Conservation (phyloP, 2,888 invertebrate species). For the Geotrupes spiniger region DNA sequence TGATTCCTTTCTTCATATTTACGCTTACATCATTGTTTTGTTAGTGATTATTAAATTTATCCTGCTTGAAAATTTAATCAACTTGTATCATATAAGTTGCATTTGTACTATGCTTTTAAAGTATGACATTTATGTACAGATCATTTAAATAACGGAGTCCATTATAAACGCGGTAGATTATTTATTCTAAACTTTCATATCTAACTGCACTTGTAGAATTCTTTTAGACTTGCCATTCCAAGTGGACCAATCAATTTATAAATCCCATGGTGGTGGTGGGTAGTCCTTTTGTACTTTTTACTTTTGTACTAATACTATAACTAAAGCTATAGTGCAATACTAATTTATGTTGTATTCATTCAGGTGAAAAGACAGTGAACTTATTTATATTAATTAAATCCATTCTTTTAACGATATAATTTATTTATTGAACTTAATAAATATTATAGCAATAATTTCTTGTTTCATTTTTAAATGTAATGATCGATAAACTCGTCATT, state of each 20-base stretch:
- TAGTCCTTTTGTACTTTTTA: constrained; percentile 13
- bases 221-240: constrained; percentile 7
- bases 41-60: too few species aligned
- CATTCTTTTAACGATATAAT: constrained; percentile 11
- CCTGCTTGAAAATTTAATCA: too few species aligned
- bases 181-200: too few species aligned
- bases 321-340: constrained; percentile 15
- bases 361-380: constrained; percentile 12
- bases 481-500: too few species aligned
- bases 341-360: constrained; percentile 1
- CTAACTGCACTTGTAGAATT: too few species aligned
- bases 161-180: too few species aligned
- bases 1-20: too few species aligned
- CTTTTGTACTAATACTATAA: constrained; percentile 16
- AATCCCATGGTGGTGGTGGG: constrained; percentile 10
- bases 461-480: background rate
- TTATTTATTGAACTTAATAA: constrained; percentile 19
- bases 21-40: too few species aligned
- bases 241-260: constrained; percentile 4
- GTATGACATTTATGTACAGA: too few species aligned
- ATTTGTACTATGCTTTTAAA: too few species aligned
- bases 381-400: constrained; percentile 12
- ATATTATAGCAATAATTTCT: constrained; percentile 11
- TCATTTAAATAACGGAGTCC: too few species aligned
- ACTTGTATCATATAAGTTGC: too few species aligned